Evolutionary conservation across 2,888 invertebrate species (phyloP).

Genomic region (Slavum lentiscoides): DNA sequence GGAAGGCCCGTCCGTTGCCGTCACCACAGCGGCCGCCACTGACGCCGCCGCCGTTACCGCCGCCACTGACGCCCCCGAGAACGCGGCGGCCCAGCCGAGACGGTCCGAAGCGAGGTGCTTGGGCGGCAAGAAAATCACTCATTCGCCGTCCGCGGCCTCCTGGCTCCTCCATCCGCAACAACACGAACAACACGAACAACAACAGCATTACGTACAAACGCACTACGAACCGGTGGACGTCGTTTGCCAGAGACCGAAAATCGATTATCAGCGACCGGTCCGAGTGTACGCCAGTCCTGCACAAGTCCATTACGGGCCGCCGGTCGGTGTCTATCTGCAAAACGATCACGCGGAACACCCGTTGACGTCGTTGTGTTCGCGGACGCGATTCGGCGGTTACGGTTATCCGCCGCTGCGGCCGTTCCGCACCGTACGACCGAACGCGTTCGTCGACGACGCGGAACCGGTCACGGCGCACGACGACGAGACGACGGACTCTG

Average conservation of each 20-base stretch:
- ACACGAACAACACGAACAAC: too few species aligned
- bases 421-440: not conserved
- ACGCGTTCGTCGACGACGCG: not conserved
- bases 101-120: slow-evolving; percentile 2
- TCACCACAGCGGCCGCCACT: not conserved
- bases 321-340: not conserved
- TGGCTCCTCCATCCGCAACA: slow-evolving; percentile 1
- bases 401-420: not conserved
- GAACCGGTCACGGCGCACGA: not conserved
- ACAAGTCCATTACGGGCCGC: not conserved
- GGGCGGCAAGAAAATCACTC: not conserved
- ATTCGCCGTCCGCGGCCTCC: not conserved
- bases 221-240: not conserved
- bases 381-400: not conserved
- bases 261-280: not conserved
- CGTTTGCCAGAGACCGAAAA: not conserved
- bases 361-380: not conserved
- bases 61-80: not conserved
- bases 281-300: not conserved
- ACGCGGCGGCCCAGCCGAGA: not conserved
- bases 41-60: not conserved
- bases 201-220: not conserved
- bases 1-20: not conserved
- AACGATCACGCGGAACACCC: not conserved
- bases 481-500: not conserved